These are phyloP conservation scores for Labroides dimidiatus DNA, from an alignment of 2,797 vertebrate genomes.

Conservation along the genomic window DNA sequence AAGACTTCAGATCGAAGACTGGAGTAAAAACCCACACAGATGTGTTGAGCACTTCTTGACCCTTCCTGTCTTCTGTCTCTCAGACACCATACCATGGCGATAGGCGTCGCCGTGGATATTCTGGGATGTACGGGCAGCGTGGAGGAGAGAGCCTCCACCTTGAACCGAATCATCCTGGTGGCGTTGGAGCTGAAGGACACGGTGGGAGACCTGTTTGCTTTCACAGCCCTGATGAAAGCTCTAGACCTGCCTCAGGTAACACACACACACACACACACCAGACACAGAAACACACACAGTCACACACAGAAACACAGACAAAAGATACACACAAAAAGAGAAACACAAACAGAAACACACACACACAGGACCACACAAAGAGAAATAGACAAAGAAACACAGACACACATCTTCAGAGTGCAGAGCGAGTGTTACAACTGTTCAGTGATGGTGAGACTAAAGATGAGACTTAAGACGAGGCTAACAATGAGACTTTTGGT, in stretches of 20 bases:
- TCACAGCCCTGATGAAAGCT: constrained; percentile 98
- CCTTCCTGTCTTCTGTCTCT: neutral
- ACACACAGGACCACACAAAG: no score
- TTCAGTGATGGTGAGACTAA: no score
- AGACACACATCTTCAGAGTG: no score
- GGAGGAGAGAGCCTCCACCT: constrained; percentile 91
- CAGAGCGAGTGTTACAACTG: no score
- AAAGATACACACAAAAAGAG: neutral
- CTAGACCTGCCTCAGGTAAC: constrained; percentile 96
- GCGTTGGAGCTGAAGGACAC: constrained; percentile 93
- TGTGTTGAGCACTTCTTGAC: no score
- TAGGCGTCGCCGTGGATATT: constrained; percentile 96
- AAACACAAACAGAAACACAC: neutral
- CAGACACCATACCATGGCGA: constrained; percentile 96
- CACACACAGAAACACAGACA: no score
- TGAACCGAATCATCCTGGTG: constrained; percentile 94
- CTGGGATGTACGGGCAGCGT: constrained; percentile 94
- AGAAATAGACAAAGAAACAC: neutral
- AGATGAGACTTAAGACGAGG: no score
- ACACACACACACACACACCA: neutral
- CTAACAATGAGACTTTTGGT: no score
- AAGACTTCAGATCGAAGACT: no score
- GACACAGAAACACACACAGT: no score
- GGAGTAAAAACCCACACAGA: no score
- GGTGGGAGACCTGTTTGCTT: constrained; percentile 95